Base-by-base conservation (phyloP, 2,797 vertebrate species). In the Chiroxiphia lanceolata region DNA sequence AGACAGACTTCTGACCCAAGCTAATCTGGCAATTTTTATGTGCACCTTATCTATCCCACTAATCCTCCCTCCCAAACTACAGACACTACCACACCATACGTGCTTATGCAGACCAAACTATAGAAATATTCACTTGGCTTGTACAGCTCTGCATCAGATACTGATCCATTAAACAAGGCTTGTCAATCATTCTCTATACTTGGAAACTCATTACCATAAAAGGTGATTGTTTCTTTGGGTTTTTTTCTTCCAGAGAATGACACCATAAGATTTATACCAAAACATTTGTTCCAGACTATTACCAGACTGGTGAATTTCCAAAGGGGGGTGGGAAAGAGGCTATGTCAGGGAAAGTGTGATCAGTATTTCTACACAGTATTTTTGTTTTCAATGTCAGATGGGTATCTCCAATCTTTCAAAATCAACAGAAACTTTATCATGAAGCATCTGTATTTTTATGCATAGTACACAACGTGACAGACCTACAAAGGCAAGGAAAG, bases 131-230 rank as follows among this genome's bases (percentile, higher is more conserved):
- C 85, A 89, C 20, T 22, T 63, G 54, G 50, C 31, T 45, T 44
- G 8, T 31, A 76, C 51, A 84, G 88, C 59, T 92, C 13, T 74
- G 40, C 36, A 69, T 33, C 12, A 5, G 75, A 70, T 51, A 85
- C 38, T 53, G 57, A 88, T 79, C 59, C 22, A 1, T 86, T 81
- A 79, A 95, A 89, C 21, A 83, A 51, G 47, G 21, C 26, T 67
- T 79, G 48, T 67, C 94, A 79, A 33, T 87, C 88, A 84, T 65
- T 81, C 74, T 59, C 83, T 72, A 53, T 21, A 16, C 45, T 56
- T 81, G 34, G 36, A 64, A 72, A 96, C 76, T 71, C 50, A 65
- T 86, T 61, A 76, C 15, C 83, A 69, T 44, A 75, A 77, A 87
- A 44, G 3, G 13, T 1, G 15, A 6, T 2, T 34, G 11, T 0